Conservation (phyloP, 2,113 vertebrate species). For the Rhinoptilus africanus region DNA sequence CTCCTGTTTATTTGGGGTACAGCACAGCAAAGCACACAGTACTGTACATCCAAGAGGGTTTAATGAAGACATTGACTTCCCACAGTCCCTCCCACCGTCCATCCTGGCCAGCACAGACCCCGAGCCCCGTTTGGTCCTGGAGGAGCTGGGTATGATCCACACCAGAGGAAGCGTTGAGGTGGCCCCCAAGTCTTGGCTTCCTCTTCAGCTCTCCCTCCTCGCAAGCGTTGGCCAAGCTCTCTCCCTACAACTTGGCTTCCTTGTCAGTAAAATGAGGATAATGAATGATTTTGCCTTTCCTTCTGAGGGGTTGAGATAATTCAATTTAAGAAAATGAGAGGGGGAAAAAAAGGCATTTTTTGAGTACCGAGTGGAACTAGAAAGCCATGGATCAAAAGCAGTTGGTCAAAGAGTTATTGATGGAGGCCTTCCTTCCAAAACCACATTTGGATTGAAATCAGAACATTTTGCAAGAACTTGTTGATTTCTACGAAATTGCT, state of each 20-base stretch:
- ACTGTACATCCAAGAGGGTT: rapidly evolving
- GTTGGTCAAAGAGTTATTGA: not conserved
- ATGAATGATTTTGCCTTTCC: not conserved
- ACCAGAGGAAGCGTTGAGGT: rapidly evolving
- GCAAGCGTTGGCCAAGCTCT: not conserved
- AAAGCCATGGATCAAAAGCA: not conserved
- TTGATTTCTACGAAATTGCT: not conserved
- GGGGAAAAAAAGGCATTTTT: not conserved
- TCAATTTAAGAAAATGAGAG: not conserved
- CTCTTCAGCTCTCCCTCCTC: not conserved
- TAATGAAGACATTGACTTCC: not conserved
- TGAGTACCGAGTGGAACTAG: not conserved
- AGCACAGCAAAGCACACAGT: not conserved
- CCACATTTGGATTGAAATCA: not conserved
- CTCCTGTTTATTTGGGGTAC: rapidly evolving
- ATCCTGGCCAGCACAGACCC: not conserved
- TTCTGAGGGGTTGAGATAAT: not conserved
- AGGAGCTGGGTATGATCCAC: not conserved
- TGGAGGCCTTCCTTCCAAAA: not conserved
- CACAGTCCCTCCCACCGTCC: not conserved
- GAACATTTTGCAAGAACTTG: not conserved
- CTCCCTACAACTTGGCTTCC: not conserved
- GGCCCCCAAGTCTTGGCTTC: not conserved
- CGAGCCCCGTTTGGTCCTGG: rapidly evolving
- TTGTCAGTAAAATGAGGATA: not conserved